phyloP scores from a whole-genome alignment of 2,113 vertebrate genomes.

The Osmerus eperlanus region DNA sequence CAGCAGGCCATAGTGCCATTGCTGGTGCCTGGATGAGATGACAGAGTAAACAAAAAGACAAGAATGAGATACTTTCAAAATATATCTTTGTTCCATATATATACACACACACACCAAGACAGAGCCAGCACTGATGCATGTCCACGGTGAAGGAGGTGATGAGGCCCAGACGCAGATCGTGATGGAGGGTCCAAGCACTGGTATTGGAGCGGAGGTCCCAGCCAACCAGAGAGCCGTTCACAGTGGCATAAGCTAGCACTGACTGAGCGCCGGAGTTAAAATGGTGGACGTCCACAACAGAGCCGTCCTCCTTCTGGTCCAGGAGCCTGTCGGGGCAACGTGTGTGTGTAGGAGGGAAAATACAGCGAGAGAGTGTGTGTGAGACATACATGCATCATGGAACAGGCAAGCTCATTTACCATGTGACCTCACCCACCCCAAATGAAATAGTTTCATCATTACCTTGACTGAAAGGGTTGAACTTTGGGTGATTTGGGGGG shows the following conservation, averaged over 20 bases:
- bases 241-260: slow-evolving; percentile 90
- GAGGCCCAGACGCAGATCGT: slow-evolving; percentile 91
- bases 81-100: not conserved
- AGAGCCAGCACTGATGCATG: slow-evolving; percentile 97
- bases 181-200: slow-evolving; percentile 91
- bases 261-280: slow-evolving; percentile 94
- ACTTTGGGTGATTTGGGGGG: slow-evolving; percentile 96
- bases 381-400: too few species aligned
- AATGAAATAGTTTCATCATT: slow-evolving; percentile 2
- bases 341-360: too few species aligned
- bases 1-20: slow-evolving; percentile 98
- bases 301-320: slow-evolving; percentile 91
- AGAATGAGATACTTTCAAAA: too few species aligned
- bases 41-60: not conserved
- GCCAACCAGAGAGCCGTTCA: slow-evolving; percentile 91
- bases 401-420: too few species aligned
- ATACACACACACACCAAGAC: slow-evolving; percentile 78
- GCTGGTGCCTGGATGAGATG: slow-evolving; percentile 81
- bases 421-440: too few species aligned
- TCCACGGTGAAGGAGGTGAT: slow-evolving; percentile 97
- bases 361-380: too few species aligned
- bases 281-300: slow-evolving; percentile 93
- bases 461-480: slow-evolving; percentile 93
- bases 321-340: slow-evolving; percentile 73
- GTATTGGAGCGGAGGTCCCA: slow-evolving; percentile 91